Evolutionary conservation across 2,113 vertebrate species (phyloP).

Genomic region (Zapus hudsonius): DNA sequence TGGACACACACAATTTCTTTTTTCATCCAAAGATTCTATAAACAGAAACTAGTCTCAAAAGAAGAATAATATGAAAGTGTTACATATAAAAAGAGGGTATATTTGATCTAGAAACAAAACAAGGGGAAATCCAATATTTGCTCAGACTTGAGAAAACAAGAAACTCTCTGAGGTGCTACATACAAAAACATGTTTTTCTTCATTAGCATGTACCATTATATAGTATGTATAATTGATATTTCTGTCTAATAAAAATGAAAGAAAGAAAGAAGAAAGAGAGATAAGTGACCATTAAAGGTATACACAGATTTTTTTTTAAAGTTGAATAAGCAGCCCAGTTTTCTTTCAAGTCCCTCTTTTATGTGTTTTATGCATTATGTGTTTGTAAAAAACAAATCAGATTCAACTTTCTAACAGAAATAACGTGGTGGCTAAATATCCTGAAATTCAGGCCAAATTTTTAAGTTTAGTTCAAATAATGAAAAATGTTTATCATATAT

Average conservation of each 20-base stretch:
- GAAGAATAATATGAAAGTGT: constrained; percentile 11
- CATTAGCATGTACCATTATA: background rate
- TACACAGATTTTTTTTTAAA: background rate
- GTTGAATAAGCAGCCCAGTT: constrained; percentile 31
- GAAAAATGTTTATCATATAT: constrained; percentile 36
- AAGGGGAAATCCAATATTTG: background rate
- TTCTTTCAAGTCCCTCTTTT: constrained; percentile 41
- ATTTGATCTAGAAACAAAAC: constrained; percentile 40
- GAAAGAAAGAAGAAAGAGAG: constrained; percentile 15
- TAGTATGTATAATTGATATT: background rate
- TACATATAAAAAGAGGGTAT: constrained; percentile 30
- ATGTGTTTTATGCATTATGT: background rate
- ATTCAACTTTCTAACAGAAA: constrained; percentile 25
- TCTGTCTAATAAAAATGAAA: constrained; percentile 32
- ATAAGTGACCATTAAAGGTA: background rate
- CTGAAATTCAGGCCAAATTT: constrained; percentile 44
- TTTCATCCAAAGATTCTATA: constrained; percentile 10
- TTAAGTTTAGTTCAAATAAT: constrained; percentile 56
- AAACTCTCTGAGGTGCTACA: background rate
- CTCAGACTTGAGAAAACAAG: background rate
- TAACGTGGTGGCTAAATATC: constrained; percentile 3
- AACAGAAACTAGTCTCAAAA: constrained; percentile 45
- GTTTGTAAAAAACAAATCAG: background rate
- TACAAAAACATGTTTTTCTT: background rate
- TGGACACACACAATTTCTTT: background rate